Base-by-base conservation (phyloP, 2,797 vertebrate genomes). In the Silurus aristotelis region DNA sequence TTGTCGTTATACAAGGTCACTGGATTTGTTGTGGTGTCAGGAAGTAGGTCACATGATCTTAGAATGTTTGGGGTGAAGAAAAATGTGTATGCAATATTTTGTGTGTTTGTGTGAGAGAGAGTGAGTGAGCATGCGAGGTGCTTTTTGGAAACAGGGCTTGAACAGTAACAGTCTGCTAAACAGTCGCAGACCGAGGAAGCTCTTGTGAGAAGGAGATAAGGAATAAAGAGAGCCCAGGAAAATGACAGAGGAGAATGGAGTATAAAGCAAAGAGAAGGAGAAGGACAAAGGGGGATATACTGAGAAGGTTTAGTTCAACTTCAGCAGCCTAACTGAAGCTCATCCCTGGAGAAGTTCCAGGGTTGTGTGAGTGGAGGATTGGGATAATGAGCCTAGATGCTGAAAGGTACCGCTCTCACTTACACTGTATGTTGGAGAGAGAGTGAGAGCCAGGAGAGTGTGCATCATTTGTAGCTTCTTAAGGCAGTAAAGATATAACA, bases 131-230 rank as follows among this genome's bases (percentile, higher is more conserved):
- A 58, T 71, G 7, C 38, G 31, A 66, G 76, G 72, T 85, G 58
- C 76, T 80, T 87, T 86, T 83, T 83, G 83, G 75, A 84, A 86
- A 80, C 80, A 60, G 67, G 87, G 82, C 87, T 87, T 88, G 87
- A 83, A 80, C 82, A 87, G 87, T 83, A 84, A 87, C 84, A 86
- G 84, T 86, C 84, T 89, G 84, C 85, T 89, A 87, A 86, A 85
- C 86, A 83, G 73, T 19, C 7, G 75, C 84, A 86, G 83, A 84
- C 86, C 83, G 75, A 77, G 84, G 81, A 88, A 87, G 84, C 75
- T 83, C 89, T 89, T 89, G 87, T 87, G 84, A 88, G 84, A 85
- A 84, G 63, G 80, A 84, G 89, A 89, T 89, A 89, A 89, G 87
- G 81, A 82, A 86, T 70, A 80, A 76, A 84, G 85, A 84, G 81